A percentile compares a stretch with the other conserved stretches of the same genome.
These are phyloP conservation scores for Rhinogobius similis DNA, from an alignment of 2,113 vertebrate genomes.

Conservation along the genomic window DNA sequence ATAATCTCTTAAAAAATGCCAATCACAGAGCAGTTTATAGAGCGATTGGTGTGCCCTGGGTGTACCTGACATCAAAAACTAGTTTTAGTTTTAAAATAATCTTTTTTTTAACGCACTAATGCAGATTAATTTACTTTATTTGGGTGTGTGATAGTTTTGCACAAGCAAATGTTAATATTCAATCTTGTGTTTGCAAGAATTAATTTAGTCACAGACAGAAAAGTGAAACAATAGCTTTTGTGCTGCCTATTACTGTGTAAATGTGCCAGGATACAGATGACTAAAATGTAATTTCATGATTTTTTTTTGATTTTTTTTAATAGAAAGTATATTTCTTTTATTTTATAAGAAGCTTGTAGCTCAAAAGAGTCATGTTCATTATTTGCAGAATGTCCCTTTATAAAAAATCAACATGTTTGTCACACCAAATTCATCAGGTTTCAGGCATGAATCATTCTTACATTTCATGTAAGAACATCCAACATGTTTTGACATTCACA, in stretches of 20 bases:
- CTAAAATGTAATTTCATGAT: conserved; percentile 35
- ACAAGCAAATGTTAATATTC: neutral
- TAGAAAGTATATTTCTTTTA: too few species aligned
- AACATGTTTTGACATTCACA: too few species aligned
- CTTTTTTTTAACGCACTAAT: too few species aligned
- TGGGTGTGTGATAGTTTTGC: neutral
- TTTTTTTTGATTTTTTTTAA: too few species aligned
- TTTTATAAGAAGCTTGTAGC: conserved; percentile 13
- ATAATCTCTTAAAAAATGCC: neutral
- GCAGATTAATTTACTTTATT: neutral
- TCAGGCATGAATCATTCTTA: too few species aligned
- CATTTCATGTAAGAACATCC: too few species aligned
- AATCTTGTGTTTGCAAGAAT: conserved; percentile 4
- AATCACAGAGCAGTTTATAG: neutral
- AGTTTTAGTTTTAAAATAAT: neutral
- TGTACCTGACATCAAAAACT: neutral
- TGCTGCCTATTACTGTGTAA: conserved; percentile 44
- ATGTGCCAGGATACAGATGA: conserved; percentile 24
- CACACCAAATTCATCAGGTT: neutral
- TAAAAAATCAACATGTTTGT: neutral
- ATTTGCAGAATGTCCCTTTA: neutral
- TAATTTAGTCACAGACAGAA: neutral
- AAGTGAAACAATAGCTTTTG: conserved; percentile 16
- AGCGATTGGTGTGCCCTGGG: neutral
- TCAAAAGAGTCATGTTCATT: conserved; percentile 3